These are phyloP conservation scores for Tragelaphus eurycerus DNA, from an alignment of 2,797 vertebrate genomes.

Conservation along the genomic window DNA sequence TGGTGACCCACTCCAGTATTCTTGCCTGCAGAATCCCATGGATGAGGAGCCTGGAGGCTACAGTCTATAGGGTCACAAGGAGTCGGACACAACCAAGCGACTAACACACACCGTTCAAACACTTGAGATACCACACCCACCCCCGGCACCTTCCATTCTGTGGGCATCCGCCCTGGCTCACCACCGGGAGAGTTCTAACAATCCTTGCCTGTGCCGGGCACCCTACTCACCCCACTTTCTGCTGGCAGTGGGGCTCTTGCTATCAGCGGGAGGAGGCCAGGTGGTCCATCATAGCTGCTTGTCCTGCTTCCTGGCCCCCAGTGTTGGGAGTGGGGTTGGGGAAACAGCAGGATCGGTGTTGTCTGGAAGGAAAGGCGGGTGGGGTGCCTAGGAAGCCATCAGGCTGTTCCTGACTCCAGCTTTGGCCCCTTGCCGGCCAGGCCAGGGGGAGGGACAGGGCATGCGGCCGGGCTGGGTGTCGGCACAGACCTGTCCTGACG, in stretches of 20 bases:
- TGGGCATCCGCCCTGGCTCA: rapidly evolving
- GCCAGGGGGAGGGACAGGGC: background rate
- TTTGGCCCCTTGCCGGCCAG: rapidly evolving
- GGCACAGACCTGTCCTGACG: too few species aligned
- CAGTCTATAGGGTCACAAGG: background rate
- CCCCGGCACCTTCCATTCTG: rapidly evolving
- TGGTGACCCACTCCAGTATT: background rate
- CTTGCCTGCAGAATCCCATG: background rate
- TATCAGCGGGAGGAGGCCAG: background rate
- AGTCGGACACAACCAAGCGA: background rate
- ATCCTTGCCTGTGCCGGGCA: rapidly evolving
- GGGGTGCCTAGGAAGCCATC: too few species aligned
- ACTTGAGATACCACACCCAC: rapidly evolving
- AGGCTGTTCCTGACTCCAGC: rapidly evolving
- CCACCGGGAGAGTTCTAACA: too few species aligned
- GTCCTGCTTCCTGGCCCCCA: background rate
- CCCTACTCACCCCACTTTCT: rapidly evolving
- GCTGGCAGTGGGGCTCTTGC: background rate
- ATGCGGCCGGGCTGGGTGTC: rapidly evolving
- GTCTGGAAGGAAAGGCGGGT: background rate
- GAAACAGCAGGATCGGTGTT: rapidly evolving
- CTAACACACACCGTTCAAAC: background rate
- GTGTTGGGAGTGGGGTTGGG: background rate
- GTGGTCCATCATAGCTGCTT: rapidly evolving
- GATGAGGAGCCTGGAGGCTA: background rate